phyloP scores from a whole-genome alignment of 2,797 vertebrate species.

The Molothrus ater region DNA sequence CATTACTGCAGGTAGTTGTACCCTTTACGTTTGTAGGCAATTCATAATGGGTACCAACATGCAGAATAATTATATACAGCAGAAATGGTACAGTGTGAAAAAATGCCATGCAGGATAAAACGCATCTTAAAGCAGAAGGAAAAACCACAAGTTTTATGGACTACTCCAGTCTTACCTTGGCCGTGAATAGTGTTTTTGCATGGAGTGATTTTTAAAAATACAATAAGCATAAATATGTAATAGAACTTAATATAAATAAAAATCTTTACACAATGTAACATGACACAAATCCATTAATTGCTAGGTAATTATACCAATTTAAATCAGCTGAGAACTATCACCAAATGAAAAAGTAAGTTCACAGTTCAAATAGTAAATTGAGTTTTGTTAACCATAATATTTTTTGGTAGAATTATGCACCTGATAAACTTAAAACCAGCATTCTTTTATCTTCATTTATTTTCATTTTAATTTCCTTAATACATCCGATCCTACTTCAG shows the following conservation, averaged over 20 bases:
- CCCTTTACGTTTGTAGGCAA: not conserved
- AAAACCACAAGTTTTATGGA: not conserved
- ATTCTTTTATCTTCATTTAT: not conserved
- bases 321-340: not conserved
- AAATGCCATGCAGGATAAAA: not conserved
- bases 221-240: not conserved
- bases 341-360: not conserved
- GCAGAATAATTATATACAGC: not conserved
- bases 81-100: not conserved
- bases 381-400: not conserved
- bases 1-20: not conserved
- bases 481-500: not conserved
- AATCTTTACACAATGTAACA: not conserved
- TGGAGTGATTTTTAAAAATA: not conserved
- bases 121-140: not conserved
- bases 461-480: not conserved
- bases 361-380: not conserved
- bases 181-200: not conserved
- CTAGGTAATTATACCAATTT: not conserved
- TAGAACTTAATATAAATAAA: not conserved
- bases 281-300: constrained; percentile 1
- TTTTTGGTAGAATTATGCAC: not conserved
- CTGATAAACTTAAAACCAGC: not conserved
- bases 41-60: not conserved
- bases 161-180: not conserved